These are phyloP conservation scores for Callorhinus ursinus DNA, from an alignment of 2,113 vertebrate species.

Conservation along the genomic window DNA sequence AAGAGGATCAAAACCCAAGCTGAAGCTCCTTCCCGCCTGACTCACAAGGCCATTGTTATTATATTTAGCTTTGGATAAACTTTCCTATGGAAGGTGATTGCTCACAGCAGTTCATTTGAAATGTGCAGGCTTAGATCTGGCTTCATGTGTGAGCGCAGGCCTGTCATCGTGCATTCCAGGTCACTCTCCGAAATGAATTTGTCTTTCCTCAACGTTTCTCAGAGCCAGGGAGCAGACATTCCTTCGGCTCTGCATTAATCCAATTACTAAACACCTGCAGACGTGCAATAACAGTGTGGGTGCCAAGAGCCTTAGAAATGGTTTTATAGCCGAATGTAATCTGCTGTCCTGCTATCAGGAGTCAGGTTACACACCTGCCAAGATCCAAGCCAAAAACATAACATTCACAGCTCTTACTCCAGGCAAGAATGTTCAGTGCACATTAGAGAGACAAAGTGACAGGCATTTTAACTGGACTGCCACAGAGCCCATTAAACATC, in stretches of 20 bases:
- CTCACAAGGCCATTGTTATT: conserved; percentile 89
- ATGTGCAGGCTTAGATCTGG: conserved; percentile 86
- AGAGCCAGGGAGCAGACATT: conserved; percentile 88
- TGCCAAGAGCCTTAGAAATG: conserved; percentile 90
- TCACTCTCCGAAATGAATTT: conserved; percentile 87
- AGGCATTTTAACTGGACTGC: conserved; percentile 81
- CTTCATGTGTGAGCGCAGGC: conserved; percentile 86
- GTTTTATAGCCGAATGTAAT: conserved; percentile 89
- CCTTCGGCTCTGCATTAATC: conserved; percentile 93
- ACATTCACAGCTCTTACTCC: conserved; percentile 82
- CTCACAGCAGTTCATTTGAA: conserved; percentile 87
- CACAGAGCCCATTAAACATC: conserved; percentile 77
- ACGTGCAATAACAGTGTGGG: conserved; percentile 92
- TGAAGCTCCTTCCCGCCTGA: conserved; percentile 85
- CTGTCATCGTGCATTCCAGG: conserved; percentile 91
- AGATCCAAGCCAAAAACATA: conserved; percentile 88
- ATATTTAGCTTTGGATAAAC: conserved; percentile 94
- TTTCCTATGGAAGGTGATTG: conserved; percentile 89
- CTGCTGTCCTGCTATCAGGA: conserved; percentile 89
- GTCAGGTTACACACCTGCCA: conserved; percentile 92
- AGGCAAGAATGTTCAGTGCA: conserved; percentile 81
- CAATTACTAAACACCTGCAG: conserved; percentile 97
- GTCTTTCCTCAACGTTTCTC: conserved; percentile 88
- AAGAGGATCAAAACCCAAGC: conserved; percentile 89
- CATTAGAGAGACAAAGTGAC: conserved; percentile 80